Evolutionary conservation across 2,888 invertebrate species (phyloP).

Genomic region (Gandaritis pyraliata): DNA sequence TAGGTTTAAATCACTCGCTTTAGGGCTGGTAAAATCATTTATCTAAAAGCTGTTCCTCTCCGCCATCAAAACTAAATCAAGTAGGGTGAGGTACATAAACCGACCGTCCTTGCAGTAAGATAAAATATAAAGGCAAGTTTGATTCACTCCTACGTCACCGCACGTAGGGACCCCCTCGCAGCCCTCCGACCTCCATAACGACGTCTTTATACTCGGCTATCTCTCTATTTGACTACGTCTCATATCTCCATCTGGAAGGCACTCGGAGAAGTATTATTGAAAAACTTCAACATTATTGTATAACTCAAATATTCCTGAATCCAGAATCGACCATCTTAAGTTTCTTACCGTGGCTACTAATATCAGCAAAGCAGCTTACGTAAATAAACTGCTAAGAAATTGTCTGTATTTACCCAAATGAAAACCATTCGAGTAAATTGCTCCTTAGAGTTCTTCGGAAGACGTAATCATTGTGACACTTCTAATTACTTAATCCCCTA

Average conservation of each 20-base stretch:
- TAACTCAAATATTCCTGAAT: constrained; percentile 44
- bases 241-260: constrained; percentile 70
- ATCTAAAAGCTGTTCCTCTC: constrained; percentile 80
- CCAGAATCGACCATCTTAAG: constrained; percentile 26
- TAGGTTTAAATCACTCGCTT: constrained; percentile 52
- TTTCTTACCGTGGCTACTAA: constrained; percentile 20
- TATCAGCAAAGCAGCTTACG: constrained; percentile 16
- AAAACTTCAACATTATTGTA: constrained; percentile 65
- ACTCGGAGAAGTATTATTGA: constrained; percentile 74
- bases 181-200: constrained; percentile 64
- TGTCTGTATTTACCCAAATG: constrained; percentile 42
- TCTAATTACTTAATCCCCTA: constrained; percentile 62
- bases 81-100: constrained; percentile 79
- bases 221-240: constrained; percentile 78
- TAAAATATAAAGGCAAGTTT: constrained; percentile 81
- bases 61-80: constrained; percentile 83
- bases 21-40: constrained; percentile 70
- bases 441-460: constrained; percentile 48
- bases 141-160: constrained; percentile 78
- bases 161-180: constrained; percentile 58
- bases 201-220: constrained; percentile 74
- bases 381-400: constrained; percentile 27
- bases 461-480: constrained; percentile 54
- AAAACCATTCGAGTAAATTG: constrained; percentile 49
- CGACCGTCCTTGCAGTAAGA: constrained; percentile 81